A percentile compares a stretch with the other conserved stretches of the same genome.
Evolutionary conservation across 2,888 invertebrate species (phyloP).

Genomic region (Drosophila tripunctata): DNA sequence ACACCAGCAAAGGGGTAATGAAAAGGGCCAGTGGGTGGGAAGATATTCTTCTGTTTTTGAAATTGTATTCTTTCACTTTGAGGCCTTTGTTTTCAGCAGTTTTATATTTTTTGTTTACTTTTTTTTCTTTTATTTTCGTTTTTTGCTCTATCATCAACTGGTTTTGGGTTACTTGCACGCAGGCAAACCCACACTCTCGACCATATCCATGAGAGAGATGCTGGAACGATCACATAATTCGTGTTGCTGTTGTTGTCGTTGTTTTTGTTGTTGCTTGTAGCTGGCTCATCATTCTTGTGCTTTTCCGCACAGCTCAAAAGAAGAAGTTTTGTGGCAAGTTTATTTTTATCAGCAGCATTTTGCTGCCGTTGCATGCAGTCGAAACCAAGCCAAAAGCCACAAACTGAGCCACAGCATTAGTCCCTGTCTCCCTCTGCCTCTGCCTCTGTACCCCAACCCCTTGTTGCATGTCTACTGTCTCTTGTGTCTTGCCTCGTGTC

Average conservation of each 20-base stretch:
- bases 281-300: constrained; percentile 75
- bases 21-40: neutral
- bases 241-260: constrained; percentile 48
- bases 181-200: constrained; percentile 47
- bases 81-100: constrained; percentile 27
- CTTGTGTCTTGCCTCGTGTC: constrained; percentile 35
- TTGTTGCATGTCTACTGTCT: neutral
- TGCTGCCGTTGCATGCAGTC: constrained; percentile 71
- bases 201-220: constrained; percentile 32
- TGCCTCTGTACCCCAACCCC: neutral
- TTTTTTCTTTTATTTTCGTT: constrained; percentile 6
- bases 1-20: neutral
- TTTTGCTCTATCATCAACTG: constrained; percentile 71
- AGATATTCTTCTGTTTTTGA: constrained; percentile 15
- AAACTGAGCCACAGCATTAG: constrained; percentile 14
- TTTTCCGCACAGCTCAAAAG: constrained; percentile 64
- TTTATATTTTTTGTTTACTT: neutral
- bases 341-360: constrained; percentile 75
- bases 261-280: constrained; percentile 46
- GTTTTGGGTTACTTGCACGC: constrained; percentile 72
- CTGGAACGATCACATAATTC: constrained; percentile 74
- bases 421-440: neutral
- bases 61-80: constrained; percentile 48
- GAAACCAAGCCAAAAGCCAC: constrained; percentile 19
- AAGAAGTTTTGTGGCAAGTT: constrained; percentile 69